These are phyloP conservation scores for Pipistrellus kuhlii DNA, from an alignment of 2,797 vertebrate species.

Conservation along the genomic window DNA sequence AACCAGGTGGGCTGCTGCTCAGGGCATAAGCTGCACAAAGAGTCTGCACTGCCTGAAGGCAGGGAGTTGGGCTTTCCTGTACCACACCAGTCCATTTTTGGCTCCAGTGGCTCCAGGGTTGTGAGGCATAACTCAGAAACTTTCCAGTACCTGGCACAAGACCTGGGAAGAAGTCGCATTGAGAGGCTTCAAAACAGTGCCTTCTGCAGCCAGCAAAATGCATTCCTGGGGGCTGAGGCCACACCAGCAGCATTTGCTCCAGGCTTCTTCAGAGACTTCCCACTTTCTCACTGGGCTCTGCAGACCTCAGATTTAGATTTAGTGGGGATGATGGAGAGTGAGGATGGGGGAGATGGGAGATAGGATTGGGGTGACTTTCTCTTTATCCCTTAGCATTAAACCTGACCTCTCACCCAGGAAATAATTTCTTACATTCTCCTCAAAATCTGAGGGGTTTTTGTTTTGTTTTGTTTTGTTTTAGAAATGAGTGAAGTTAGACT, in stretches of 20 bases:
- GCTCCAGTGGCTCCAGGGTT: not conserved
- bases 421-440: not conserved
- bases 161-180: not conserved
- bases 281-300: not conserved
- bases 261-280: not conserved
- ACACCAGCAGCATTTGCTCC: not conserved
- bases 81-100: rapidly evolving
- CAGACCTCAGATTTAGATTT: not conserved
- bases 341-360: not conserved
- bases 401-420: not conserved
- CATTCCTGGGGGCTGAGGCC: not conserved
- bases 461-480: not conserved
- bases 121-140: not conserved
- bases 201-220: not conserved
- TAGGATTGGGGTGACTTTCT: rapidly evolving
- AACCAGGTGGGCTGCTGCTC: not conserved
- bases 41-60: not conserved
- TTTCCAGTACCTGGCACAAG: not conserved
- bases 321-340: no score
- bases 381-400: not conserved
- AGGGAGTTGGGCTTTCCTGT: not conserved
- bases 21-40: not conserved
- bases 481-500: not conserved
- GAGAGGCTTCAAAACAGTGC: not conserved
- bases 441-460: not conserved